Evolutionary conservation across 2,888 invertebrate species (phyloP).

Genomic region (Diarsia brunnea): DNA sequence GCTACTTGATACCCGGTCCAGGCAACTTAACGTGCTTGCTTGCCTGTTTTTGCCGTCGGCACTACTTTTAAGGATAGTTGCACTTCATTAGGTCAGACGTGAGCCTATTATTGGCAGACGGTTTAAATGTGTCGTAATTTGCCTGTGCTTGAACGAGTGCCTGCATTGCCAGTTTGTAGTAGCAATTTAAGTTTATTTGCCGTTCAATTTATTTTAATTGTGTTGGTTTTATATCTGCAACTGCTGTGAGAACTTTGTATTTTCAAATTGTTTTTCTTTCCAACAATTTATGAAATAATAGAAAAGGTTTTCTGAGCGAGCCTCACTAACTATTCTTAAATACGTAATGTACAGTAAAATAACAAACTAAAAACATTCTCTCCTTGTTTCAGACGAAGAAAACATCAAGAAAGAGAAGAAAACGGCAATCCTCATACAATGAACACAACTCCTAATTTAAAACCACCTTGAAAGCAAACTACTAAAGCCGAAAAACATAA

Average conservation of each 20-base stretch:
- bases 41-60: slow-evolving; percentile 80
- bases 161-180: slow-evolving; percentile 35
- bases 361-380: background rate
- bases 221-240: slow-evolving; percentile 17
- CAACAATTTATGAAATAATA: background rate
- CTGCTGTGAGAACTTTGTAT: background rate
- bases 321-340: background rate
- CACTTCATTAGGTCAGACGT: slow-evolving; percentile 77
- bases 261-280: background rate
- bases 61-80: slow-evolving; percentile 75
- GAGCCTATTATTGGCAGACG: slow-evolving; percentile 65
- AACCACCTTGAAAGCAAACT: slow-evolving; percentile 43
- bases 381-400: slow-evolving; percentile 43
- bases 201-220: slow-evolving; percentile 45
- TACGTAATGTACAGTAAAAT: background rate
- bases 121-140: slow-evolving; percentile 67
- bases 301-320: background rate
- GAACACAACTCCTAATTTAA: slow-evolving; percentile 45
- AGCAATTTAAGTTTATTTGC: slow-evolving; percentile 40
- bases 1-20: slow-evolving; percentile 67
- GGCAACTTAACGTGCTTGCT: slow-evolving; percentile 72
- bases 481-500: slow-evolving; percentile 57
- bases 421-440: slow-evolving; percentile 10
- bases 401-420: slow-evolving; percentile 8
- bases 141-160: slow-evolving; percentile 50